Base-by-base conservation (phyloP, 2,888 invertebrate genomes). In the Merodon equestris region DNA sequence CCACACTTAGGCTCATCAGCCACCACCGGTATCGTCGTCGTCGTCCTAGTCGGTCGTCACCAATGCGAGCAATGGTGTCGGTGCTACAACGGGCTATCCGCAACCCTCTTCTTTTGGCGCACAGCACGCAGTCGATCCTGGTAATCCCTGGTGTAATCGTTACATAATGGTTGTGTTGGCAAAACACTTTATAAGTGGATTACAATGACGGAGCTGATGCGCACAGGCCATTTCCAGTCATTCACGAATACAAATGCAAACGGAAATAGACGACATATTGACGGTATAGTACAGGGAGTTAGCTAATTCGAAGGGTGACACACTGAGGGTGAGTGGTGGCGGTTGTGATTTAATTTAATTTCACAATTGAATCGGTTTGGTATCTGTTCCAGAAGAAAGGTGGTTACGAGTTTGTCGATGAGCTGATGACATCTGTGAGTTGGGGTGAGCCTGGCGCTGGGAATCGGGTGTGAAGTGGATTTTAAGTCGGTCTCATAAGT, bases 141-240 rank as follows among this genome's bases (percentile, higher is more conserved):
- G 81, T 81, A 81, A 81, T 81, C 75, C 66, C 61, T 70, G 57
- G 75, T 81, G 81, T 81, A 81, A 81, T 81, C 81, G 81, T 75
- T 61, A 66, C 75, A 81, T 81, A 75, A 81, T 75, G 81, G 81
- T 81, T 61, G 81, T 81, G 81, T 81, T 81, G 81, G 81, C 81
- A 81, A 81, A 81, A 81, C 81, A 81, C 75, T 81, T 81, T 81
- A 81, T 81, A 81, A 81, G 71, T 81, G 81, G 81, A 81, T 81
- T 81, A 81, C 75, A 81, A 75, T 70, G 64, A 18, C 63, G 58
- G 57, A 72, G 67, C 56, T 57, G 56, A 77, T 27, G 64, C 36
- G 34, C 45, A 63, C 71, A 64, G 77, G 48, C 61, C 73, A 73
- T 67, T 74, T 79, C 44, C 73, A 73, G 77, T 72, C 77, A 66